Percentiles rank a stretch among this genome's conserved stretches.
These are phyloP conservation scores for Lycodopsis pacificus DNA, from an alignment of 2,797 vertebrate species.

Conservation along the genomic window DNA sequence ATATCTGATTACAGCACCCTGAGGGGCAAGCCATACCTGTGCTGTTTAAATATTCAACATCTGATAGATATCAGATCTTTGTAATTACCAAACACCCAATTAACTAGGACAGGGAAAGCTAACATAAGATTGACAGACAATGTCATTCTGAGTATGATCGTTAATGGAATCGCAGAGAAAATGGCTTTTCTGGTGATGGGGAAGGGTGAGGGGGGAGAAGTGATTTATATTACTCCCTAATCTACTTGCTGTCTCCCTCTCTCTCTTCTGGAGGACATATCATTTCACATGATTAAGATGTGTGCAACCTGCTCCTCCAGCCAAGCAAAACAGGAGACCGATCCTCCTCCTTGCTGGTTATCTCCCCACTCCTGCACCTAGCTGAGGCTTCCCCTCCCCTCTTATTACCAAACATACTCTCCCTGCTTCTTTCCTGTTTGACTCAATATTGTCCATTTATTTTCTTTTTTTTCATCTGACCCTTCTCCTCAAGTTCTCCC, in stretches of 20 bases:
- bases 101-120: slow-evolving; percentile 42
- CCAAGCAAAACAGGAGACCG: slow-evolving; percentile 53
- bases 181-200: slow-evolving; percentile 42
- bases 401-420: slow-evolving; percentile 49
- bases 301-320: slow-evolving; percentile 57
- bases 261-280: slow-evolving; percentile 59
- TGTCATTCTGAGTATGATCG: slow-evolving; percentile 30
- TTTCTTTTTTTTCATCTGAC: slow-evolving; percentile 40
- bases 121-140: slow-evolving; percentile 49
- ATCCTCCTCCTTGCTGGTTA: slow-evolving; percentile 38
- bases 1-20: slow-evolving; percentile 42
- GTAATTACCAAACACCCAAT: slow-evolving; percentile 66
- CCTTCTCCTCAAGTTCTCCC: not conserved
- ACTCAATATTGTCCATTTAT: slow-evolving; percentile 20
- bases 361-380: slow-evolving; percentile 20
- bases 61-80: slow-evolving; percentile 60
- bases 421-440: not conserved
- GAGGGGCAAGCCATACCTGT: slow-evolving; percentile 46
- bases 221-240: slow-evolving; percentile 57
- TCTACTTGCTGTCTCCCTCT: slow-evolving; percentile 39
- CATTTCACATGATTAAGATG: slow-evolving; percentile 71
- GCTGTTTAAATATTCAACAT: slow-evolving; percentile 72
- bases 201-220: not conserved
- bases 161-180: slow-evolving; percentile 59
- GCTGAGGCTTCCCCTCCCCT: slow-evolving; percentile 27